Base-by-base conservation (phyloP, 2,888 invertebrate genomes). In the Protonemura montana region DNA sequence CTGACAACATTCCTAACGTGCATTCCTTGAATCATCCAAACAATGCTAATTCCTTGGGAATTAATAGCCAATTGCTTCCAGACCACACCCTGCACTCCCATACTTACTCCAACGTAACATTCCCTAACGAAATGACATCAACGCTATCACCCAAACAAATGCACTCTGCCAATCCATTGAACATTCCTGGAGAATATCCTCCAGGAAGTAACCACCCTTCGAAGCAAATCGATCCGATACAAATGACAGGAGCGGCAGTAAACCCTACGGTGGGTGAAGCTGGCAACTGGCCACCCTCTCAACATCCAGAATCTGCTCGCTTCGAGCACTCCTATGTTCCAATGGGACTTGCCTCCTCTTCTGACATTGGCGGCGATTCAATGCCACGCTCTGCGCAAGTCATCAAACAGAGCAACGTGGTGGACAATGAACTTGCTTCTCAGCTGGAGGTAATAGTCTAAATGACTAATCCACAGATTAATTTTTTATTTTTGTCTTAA, bases 321-420 rank as follows among this genome's bases (percentile, higher is more conserved):
- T 86, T 25, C 76, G 76, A 83, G 25, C 76, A 82, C 27, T 28
- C 86, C 27, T 26, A 26, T 1, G 27, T 28, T 5, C 82, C 86
- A 10, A 30, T 42, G 76, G 77, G 76, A 10, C 16, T 86, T 2
- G 26, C 77, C 6, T 77, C n/a, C 25, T 86, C 77, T 7, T 76
- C 86, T 6, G 77, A 82, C n/a, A 76, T 86, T 10, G 81, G 42
- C 16, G 85, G 87, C 16, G 86, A 88, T 76, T 82, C 87, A 3
- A 82, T 88, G 85, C 88, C 88, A 0, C 87, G 83, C 30, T 86
- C 86, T 6, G 87, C 88, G 7, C 85, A 83, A 35, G 80, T 87
- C 13, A 80, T 88, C 27, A 83, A 85, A 25, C 85, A 87, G 21
- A 59, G 41, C 10, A 77, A 80, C 27, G 30, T 42, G 2, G 28